A percentile compares a stretch with the other conserved stretches of the same genome.
Conservation (phyloP, 1,140 invertebrate genomes). For the Fopius arisanus region DNA sequence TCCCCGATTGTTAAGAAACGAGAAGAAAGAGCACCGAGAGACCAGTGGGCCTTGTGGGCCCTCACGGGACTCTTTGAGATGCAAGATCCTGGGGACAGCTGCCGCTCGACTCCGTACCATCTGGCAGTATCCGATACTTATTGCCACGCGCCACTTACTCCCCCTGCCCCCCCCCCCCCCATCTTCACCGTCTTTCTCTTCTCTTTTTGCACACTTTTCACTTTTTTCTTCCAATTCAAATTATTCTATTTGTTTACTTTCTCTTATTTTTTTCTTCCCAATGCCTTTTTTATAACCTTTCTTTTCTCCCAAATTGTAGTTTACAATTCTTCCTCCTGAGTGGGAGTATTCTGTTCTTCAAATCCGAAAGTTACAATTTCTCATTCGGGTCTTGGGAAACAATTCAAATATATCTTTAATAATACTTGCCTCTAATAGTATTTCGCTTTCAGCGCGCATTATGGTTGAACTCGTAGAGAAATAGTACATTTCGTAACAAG, state of each 20-base stretch:
- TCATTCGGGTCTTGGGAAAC: too few relatives aligned
- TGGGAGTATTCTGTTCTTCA: too few relatives aligned
- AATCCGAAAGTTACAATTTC: too few relatives aligned
- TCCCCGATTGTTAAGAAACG: background rate
- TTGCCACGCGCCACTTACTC: constrained; percentile 44
- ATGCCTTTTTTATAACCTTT: too few relatives aligned
- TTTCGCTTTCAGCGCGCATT: too few relatives aligned
- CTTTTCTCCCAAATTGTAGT: too few relatives aligned
- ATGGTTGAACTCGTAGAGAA: too few relatives aligned
- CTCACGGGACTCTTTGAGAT: background rate
- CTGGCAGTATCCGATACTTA: constrained; percentile 36
- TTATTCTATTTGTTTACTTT: background rate
- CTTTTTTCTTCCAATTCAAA: background rate
- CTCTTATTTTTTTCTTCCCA: background rate
- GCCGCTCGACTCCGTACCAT: constrained; percentile 31
- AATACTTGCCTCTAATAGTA: too few relatives aligned
- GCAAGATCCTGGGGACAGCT: constrained; percentile 31
- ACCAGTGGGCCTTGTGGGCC: background rate
- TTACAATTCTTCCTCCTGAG: too few relatives aligned
- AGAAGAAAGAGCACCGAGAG: constrained; percentile 2
- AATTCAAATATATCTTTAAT: too few relatives aligned
- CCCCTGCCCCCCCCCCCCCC: constrained; percentile 27
- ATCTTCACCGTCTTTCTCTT: too few relatives aligned
- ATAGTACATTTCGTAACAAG: too few relatives aligned
- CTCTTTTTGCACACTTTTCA: background rate